Evolutionary conservation across 1,140 invertebrate species (phyloP).

Genomic region (Drosophila baimaii): DNA sequence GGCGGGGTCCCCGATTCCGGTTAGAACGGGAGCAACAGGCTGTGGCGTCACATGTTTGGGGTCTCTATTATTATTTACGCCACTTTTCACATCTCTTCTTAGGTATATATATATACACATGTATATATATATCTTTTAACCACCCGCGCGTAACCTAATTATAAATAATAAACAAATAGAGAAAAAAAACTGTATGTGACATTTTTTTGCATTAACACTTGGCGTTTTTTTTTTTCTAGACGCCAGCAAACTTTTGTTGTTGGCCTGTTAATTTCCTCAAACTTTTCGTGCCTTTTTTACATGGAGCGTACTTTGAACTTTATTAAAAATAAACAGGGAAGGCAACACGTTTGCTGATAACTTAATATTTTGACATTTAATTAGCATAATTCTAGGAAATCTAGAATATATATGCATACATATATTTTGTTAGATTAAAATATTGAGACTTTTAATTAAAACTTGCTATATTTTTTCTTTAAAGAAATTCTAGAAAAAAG

Average conservation of each 20-base stretch:
- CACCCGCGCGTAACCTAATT: constrained; percentile 76
- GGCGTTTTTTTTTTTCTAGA: constrained; percentile 22
- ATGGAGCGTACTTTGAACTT: constrained; percentile 27
- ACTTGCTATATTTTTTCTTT: too few relatives aligned
- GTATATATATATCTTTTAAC: constrained; percentile 40
- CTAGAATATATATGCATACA: too few relatives aligned
- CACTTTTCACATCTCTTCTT: background rate
- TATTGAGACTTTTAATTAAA: too few relatives aligned
- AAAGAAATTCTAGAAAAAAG: too few relatives aligned
- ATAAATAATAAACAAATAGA: constrained; percentile 43
- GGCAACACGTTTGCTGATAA: constrained; percentile 34
- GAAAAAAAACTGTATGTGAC: constrained; percentile 54
- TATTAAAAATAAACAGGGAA: background rate
- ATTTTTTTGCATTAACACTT: constrained; percentile 46
- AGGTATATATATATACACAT: background rate
- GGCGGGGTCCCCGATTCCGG: constrained; percentile 19
- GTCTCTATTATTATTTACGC: constrained; percentile 22
- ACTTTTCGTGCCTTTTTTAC: constrained; percentile 13
- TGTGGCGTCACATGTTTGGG: constrained; percentile 36
- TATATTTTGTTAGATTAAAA: too few relatives aligned
- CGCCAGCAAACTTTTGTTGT: constrained; percentile 50
- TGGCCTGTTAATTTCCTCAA: constrained; percentile 24
- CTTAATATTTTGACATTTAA: constrained; percentile 23
- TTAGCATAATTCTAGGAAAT: constrained; percentile 8
- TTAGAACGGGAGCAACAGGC: constrained; percentile 9